Evolutionary conservation across 1,140 invertebrate species (phyloP).

Genomic region (Eciton burchellii): DNA sequence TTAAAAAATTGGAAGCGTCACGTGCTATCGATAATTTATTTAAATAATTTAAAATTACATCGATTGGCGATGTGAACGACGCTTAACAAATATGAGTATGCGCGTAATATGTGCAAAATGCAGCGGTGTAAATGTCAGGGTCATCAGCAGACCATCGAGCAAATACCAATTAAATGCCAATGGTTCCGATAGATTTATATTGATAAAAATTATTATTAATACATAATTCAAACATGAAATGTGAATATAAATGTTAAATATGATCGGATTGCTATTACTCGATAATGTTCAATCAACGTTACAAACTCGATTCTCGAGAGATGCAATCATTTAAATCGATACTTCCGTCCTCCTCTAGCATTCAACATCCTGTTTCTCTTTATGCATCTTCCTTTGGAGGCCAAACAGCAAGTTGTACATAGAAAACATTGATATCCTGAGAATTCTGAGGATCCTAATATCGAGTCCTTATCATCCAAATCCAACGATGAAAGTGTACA

Average conservation of each 20-base stretch:
- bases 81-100: slow-evolving; percentile 69
- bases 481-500: neutral
- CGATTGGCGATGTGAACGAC: slow-evolving; percentile 70
- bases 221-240: too few relatives aligned
- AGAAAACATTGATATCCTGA: too few relatives aligned
- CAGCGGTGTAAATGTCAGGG: slow-evolving; percentile 82
- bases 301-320: too few relatives aligned
- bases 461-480: neutral
- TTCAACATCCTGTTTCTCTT: too few relatives aligned
- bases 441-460: too few relatives aligned
- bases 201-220: slow-evolving; percentile 24
- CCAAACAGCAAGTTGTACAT: too few relatives aligned
- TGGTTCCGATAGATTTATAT: slow-evolving; percentile 69
- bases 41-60: neutral
- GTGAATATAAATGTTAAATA: too few relatives aligned
- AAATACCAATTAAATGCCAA: slow-evolving; percentile 80
- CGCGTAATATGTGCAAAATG: slow-evolving; percentile 75
- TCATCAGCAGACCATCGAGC: slow-evolving; percentile 72
- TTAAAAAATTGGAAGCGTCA: neutral
- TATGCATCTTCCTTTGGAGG: too few relatives aligned
- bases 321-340: too few relatives aligned
- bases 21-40: neutral
- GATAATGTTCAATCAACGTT: too few relatives aligned
- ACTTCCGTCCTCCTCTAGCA: too few relatives aligned
- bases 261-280: too few relatives aligned